Evolutionary conservation across 2,113 vertebrate species (phyloP).

Genomic region (Chlorodrepanis virens): DNA sequence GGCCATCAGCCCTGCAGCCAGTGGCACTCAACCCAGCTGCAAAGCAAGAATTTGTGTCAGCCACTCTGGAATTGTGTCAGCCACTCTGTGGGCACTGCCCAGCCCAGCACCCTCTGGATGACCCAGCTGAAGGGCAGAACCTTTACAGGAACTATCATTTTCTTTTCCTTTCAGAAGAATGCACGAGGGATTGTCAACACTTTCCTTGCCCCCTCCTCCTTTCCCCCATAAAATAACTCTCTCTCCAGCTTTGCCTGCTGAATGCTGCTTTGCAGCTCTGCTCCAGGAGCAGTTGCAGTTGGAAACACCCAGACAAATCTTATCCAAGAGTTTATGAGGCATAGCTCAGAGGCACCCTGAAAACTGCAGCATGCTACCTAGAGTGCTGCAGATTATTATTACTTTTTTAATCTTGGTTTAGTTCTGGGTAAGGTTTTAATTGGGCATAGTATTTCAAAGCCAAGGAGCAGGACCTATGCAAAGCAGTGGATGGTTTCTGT

Average conservation of each 20-base stretch:
- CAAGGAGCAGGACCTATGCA: conserved; percentile 60
- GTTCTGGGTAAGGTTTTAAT: conserved; percentile 52
- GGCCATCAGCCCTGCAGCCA: background rate
- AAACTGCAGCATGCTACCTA: conserved; percentile 63
- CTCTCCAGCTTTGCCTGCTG: conserved; percentile 12
- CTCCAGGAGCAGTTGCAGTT: conserved; percentile 37
- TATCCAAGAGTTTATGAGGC: conserved; percentile 68
- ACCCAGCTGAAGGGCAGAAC: background rate
- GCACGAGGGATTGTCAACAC: conserved; percentile 25
- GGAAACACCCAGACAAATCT: conserved; percentile 52
- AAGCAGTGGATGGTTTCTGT: conserved; percentile 75
- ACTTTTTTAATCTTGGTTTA: conserved; percentile 1
- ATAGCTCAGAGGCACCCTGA: conserved; percentile 59
- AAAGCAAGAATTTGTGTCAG: too few species aligned
- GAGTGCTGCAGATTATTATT: conserved; percentile 56
- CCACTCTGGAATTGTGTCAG: background rate
- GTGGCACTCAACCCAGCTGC: background rate
- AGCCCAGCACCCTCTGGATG: background rate
- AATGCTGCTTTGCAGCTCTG: conserved; percentile 13
- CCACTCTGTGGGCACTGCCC: background rate
- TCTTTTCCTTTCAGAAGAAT: conserved; percentile 23
- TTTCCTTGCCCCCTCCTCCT: conserved; percentile 15
- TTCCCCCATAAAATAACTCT: background rate
- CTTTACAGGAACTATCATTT: conserved; percentile 3
- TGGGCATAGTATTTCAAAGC: conserved; percentile 77